These are phyloP conservation scores for Melanerpes aurifrons DNA, from an alignment of 2,113 vertebrate genomes.

Conservation along the genomic window DNA sequence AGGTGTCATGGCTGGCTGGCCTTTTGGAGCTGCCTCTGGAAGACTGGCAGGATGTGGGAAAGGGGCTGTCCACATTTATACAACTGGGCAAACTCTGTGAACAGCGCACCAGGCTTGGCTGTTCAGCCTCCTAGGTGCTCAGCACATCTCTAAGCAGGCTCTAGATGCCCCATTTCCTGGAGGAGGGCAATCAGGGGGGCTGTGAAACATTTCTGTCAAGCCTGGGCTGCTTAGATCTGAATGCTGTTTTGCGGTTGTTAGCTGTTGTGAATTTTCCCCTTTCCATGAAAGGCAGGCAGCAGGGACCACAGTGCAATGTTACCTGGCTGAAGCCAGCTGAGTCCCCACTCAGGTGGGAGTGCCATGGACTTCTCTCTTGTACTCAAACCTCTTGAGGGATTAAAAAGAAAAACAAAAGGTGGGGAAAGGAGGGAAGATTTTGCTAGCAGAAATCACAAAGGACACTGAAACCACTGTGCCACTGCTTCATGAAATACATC, in stretches of 20 bases:
- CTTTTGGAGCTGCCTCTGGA: neutral
- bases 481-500: neutral
- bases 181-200: neutral
- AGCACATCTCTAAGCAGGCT: rapidly evolving
- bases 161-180: neutral
- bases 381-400: neutral
- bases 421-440: neutral
- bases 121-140: rapidly evolving
- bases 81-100: neutral
- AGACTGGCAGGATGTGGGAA: neutral
- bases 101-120: neutral
- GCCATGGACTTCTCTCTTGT: rapidly evolving
- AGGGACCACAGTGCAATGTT: rapidly evolving
- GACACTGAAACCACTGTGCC: neutral
- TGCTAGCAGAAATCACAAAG: neutral
- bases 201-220: neutral
- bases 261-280: rapidly evolving
- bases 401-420: neutral
- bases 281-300: neutral
- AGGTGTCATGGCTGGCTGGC: rapidly evolving
- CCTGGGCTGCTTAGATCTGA: neutral
- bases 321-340: neutral
- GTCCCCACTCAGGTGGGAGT: neutral
- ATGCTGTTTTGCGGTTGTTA: rapidly evolving
- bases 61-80: neutral